Base-by-base conservation (phyloP, 2,113 vertebrate species). In the Sturnira hondurensis region DNA sequence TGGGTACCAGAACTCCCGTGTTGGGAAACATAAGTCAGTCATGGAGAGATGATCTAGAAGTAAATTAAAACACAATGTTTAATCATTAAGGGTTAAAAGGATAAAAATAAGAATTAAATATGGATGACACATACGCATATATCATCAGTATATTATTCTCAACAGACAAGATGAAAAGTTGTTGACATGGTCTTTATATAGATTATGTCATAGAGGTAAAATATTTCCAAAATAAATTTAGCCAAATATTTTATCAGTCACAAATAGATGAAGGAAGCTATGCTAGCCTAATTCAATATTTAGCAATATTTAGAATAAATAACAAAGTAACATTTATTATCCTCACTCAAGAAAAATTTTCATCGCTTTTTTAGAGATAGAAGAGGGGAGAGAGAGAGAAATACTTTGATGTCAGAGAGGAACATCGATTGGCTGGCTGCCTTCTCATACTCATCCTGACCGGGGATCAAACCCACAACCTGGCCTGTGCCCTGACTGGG, bases 181-280 rank as follows among this genome's bases (percentile, higher is more conserved):
- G 6, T 45, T 63, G 1, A 41, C 56, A 31, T 68, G 22, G 10
- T 22, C 38, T 84, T 67, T 71, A 28, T 7, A 15, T 6, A 8
- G 63, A 65, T 87, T 84, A 74, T 50, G n/a, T 92, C 52, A 82
- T 61, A 43, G 63, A 56, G 50, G 7, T 89, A 7, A 95, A 91
- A 22, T 89, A 50, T 67, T 91, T 96, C 36, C 19, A 56, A 93
- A 93, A 43, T 78, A 26, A 77, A 80, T 50, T 88, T 61, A 68
- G 11, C 22, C 11, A 93, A 91, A 86, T 83, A 50, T 77, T 94
- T 88, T 82, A 89, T 81, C 45, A 65, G 63, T 89, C 52, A 82
- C 3, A 78, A 54, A 56, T 77, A 56, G 50, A 58, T 47, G 20
- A 20, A 84, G 20, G 43, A 81, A 91, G 9, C 70, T 68, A 22